Evolutionary conservation across 2,113 vertebrate genomes (phyloP).

Genomic region (Gnathochromis pfefferi): DNA sequence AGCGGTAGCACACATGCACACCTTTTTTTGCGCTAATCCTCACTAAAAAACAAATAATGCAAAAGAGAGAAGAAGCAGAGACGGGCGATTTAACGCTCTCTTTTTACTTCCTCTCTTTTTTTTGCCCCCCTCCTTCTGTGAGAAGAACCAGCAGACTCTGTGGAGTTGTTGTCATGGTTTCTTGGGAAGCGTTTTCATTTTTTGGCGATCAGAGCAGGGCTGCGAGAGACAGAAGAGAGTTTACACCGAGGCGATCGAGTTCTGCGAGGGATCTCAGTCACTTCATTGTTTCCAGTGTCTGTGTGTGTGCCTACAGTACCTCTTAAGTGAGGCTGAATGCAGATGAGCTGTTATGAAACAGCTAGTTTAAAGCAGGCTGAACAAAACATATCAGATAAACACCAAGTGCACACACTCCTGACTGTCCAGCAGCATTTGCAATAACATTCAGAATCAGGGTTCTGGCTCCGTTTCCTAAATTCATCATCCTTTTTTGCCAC

Average conservation of each 20-base stretch:
- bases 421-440: not conserved
- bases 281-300: not conserved
- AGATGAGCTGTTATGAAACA: not conserved
- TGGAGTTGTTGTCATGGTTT: constrained; percentile 42
- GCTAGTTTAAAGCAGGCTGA: not conserved
- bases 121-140: not conserved
- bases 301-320: not conserved
- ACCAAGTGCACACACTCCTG: not conserved
- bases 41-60: constrained; percentile 32
- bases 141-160: not conserved
- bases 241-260: not conserved
- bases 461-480: not conserved
- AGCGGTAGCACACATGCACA: not conserved
- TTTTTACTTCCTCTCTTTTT: not conserved
- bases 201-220: not conserved
- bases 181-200: constrained; percentile 8
- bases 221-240: not conserved
- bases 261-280: not conserved
- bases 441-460: not conserved
- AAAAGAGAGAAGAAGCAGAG: not conserved
- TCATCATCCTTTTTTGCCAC: not conserved
- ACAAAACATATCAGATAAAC: not conserved
- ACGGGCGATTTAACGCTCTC: not conserved
- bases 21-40: not conserved
- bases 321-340: not conserved